Conservation (phyloP, 2,888 invertebrate species). For the Drosophila silvestris region DNA sequence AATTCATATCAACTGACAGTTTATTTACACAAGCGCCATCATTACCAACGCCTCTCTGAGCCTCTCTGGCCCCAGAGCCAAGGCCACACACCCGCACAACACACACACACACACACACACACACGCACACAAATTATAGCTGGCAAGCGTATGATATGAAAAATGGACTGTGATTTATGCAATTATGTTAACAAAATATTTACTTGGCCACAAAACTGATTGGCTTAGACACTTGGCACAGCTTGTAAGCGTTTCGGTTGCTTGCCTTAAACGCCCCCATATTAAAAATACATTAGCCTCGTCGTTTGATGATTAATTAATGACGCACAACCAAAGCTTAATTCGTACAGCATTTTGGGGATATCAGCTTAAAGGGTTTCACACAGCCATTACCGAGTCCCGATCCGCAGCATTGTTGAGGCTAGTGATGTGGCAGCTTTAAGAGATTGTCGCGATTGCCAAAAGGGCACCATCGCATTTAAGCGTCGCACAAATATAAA, state of each 20-base stretch:
- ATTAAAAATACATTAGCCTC: conserved; percentile 51
- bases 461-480: conserved; percentile 32
- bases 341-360: not conserved
- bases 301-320: conserved; percentile 30
- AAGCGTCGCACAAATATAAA: conserved; percentile 47
- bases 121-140: conserved; percentile 55
- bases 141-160: conserved; percentile 59
- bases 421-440: conserved; percentile 2
- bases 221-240: conserved; percentile 59
- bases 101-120: conserved; percentile 4
- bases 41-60: conserved; percentile 64
- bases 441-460: conserved; percentile 3
- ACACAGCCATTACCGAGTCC: not conserved
- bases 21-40: conserved; percentile 77
- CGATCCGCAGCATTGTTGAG: not conserved
- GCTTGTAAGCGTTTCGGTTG: conserved; percentile 30
- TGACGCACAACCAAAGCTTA: not conserved
- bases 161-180: conserved; percentile 79
- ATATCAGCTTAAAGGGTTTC: not conserved
- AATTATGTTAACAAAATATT: conserved; percentile 79
- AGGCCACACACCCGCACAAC: not conserved
- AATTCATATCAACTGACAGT: conserved; percentile 79
- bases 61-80: conserved; percentile 29
- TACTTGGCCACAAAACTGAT: conserved; percentile 72
- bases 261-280: conserved; percentile 29